These are phyloP conservation scores for Pocota personata DNA, from an alignment of 2,888 invertebrate genomes.

Conservation along the genomic window DNA sequence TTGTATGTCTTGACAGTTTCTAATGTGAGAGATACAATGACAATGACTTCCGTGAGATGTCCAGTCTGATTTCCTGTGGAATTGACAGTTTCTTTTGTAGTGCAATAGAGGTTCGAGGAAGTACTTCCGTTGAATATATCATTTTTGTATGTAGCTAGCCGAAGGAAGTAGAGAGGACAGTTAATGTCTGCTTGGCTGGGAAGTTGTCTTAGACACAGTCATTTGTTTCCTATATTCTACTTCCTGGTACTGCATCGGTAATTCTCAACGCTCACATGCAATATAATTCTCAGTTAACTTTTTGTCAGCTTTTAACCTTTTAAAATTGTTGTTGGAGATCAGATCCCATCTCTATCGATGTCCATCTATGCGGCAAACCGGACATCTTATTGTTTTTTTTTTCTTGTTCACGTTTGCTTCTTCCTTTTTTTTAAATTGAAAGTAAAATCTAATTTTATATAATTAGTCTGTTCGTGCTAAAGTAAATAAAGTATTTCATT, in stretches of 20 bases:
- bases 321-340: too few relatives aligned
- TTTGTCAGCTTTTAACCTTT: too few relatives aligned
- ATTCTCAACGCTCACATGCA: too few relatives aligned
- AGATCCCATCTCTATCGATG: too few relatives aligned
- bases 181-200: neutral
- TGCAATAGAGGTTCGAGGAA: conserved; percentile 58
- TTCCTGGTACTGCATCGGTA: neutral
- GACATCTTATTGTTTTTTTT: too few relatives aligned
- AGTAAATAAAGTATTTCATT: too few relatives aligned
- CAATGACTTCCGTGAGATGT: conserved; percentile 72
- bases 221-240: neutral
- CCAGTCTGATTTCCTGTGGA: conserved; percentile 71
- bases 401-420: too few relatives aligned
- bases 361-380: too few relatives aligned
- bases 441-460: too few relatives aligned
- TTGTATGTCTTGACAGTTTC: conserved; percentile 46
- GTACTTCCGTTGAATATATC: conserved; percentile 57
- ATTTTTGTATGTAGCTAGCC: neutral
- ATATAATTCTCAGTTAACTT: too few relatives aligned
- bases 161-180: neutral
- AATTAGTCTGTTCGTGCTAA: too few relatives aligned
- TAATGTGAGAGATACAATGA: conserved; percentile 46
- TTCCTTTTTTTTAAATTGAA: too few relatives aligned
- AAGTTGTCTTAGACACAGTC: neutral
- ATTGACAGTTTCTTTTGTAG: conserved; percentile 50